These are phyloP conservation scores for Drosophila repletoides DNA, from an alignment of 1,140 invertebrate species.

Conservation along the genomic window DNA sequence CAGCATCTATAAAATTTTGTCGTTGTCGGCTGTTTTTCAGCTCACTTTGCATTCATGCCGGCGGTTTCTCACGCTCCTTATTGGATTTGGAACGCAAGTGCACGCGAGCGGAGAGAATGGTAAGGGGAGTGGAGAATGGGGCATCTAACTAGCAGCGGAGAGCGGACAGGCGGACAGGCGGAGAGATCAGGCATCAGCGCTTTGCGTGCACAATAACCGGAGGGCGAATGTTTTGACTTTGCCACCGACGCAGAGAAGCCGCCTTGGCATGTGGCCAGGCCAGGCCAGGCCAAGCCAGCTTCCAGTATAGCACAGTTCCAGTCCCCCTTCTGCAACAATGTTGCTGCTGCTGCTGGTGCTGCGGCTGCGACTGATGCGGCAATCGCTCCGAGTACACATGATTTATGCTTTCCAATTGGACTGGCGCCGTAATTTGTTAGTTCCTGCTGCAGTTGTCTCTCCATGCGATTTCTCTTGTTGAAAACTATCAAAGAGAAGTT, in stretches of 20 bases:
- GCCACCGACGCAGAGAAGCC: slow-evolving; percentile 69
- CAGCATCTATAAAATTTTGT: slow-evolving; percentile 73
- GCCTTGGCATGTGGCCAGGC: slow-evolving; percentile 42
- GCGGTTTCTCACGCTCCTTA: slow-evolving; percentile 78
- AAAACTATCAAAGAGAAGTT: slow-evolving; percentile 42
- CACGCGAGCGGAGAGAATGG: slow-evolving; percentile 44
- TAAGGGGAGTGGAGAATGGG: not conserved
- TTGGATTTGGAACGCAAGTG: slow-evolving; percentile 74
- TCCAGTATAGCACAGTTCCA: not conserved
- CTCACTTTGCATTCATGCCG: slow-evolving; percentile 71
- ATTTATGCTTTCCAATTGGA: slow-evolving; percentile 58
- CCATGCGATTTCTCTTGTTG: slow-evolving; percentile 29
- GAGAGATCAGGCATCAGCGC: slow-evolving; percentile 21
- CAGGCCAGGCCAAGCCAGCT: slow-evolving; percentile 25
- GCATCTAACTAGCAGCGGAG: too few species aligned
- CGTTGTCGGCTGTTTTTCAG: slow-evolving; percentile 49
- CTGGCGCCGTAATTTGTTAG: slow-evolving; percentile 52
- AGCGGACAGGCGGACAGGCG: not conserved
- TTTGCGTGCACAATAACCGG: slow-evolving; percentile 66
- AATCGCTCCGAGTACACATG: slow-evolving; percentile 41
- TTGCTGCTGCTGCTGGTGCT: slow-evolving; percentile 54
- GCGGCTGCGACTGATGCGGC: too few species aligned
- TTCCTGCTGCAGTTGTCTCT: not conserved
- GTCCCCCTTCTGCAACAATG: slow-evolving; percentile 36
- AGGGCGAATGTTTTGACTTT: slow-evolving; percentile 73